Evolutionary conservation across 1,140 invertebrate genomes (phyloP).

Genomic region (Cyclina sinensis): DNA sequence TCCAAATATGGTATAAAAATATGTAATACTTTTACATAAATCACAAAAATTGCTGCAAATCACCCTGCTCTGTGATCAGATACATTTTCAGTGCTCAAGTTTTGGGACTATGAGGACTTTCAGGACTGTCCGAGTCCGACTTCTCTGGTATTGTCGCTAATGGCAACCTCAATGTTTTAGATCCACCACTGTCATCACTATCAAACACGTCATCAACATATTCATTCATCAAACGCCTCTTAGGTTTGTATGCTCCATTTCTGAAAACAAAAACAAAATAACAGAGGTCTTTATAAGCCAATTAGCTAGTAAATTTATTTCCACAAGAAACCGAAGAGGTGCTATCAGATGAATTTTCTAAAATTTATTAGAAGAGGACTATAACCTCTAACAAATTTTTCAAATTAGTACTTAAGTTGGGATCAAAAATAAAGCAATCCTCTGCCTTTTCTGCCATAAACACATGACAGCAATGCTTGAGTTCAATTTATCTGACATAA

Average conservation of each 20-base stretch:
- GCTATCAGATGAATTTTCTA: too few species aligned
- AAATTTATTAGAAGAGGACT: too few species aligned
- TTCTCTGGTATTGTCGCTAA: constrained; percentile 59
- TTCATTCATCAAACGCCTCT: constrained; percentile 57
- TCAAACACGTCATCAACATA: constrained; percentile 68
- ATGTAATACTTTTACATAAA: constrained; percentile 43
- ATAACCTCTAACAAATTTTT: background rate
- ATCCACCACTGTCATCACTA: constrained; percentile 63
- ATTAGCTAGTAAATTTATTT: too few species aligned
- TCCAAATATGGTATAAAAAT: background rate
- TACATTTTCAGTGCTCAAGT: background rate
- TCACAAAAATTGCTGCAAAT: constrained; percentile 14
- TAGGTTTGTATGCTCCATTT: constrained; percentile 46
- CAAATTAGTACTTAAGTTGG: background rate
- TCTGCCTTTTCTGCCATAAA: too few species aligned
- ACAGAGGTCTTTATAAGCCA: too few species aligned
- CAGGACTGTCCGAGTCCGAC: constrained; percentile 5
- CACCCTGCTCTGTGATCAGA: background rate
- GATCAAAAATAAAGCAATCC: too few species aligned
- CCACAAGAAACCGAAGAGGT: too few species aligned
- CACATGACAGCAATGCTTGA: too few species aligned
- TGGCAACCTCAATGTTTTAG: constrained; percentile 18
- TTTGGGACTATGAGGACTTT: constrained; percentile 10
- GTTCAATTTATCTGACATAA: too few species aligned
- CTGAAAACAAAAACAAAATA: constrained; percentile 39